Percentiles rank a stretch among this genome's conserved stretches.
Conservation (phyloP, 2,113 vertebrate species). For the Garra rufa region DNA sequence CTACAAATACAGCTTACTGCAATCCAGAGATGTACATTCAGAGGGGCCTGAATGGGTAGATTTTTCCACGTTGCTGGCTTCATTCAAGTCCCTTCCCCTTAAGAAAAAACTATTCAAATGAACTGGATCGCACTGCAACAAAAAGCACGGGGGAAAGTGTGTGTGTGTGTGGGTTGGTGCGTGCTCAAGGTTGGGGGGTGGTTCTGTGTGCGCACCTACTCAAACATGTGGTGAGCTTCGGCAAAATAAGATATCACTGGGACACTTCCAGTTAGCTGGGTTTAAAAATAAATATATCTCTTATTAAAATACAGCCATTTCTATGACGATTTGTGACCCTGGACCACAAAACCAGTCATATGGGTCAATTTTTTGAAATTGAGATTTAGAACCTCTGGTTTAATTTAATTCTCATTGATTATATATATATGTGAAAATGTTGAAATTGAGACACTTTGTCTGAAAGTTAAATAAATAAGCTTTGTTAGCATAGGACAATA, state of each 20-base stretch:
- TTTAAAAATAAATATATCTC: not conserved
- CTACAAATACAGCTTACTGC: slow-evolving; percentile 97
- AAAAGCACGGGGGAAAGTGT: slow-evolving; percentile 66
- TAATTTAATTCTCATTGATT: no score
- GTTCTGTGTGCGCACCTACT: slow-evolving; percentile 83
- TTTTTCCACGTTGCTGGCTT: slow-evolving; percentile 99
- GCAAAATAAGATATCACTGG: slow-evolving; percentile 92
- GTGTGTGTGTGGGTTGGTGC: slow-evolving; percentile 69
- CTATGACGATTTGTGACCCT: no score
- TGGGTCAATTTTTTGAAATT: no score
- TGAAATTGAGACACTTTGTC: no score
- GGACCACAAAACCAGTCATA: no score
- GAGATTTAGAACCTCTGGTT: no score
- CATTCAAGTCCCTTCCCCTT: slow-evolving; percentile 88
- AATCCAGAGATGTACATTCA: slow-evolving; percentile 99
- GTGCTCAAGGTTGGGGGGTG: slow-evolving; percentile 81
- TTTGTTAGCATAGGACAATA: no score
- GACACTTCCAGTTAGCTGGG: slow-evolving; percentile 53
- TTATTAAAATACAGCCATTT: no score
- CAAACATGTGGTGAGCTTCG: slow-evolving; percentile 83
- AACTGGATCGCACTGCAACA: slow-evolving; percentile 88
- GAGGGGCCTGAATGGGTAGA: slow-evolving; percentile 95
- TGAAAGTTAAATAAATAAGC: no score
- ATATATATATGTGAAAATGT: no score
- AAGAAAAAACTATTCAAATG: slow-evolving; percentile 90